These are phyloP conservation scores for Leucosticte australis DNA, from an alignment of 2,113 vertebrate genomes.

Conservation along the genomic window DNA sequence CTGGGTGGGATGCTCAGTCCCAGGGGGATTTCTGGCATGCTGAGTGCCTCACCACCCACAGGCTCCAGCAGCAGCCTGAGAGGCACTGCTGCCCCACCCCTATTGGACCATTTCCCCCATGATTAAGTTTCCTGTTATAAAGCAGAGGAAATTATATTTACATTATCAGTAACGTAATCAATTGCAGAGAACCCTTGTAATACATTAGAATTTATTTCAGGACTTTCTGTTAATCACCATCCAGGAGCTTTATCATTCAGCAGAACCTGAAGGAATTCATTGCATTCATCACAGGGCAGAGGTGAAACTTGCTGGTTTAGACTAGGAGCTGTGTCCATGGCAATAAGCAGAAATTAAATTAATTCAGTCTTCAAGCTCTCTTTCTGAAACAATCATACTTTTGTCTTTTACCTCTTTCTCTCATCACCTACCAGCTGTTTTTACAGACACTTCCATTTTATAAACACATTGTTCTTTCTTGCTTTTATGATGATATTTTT, in stretches of 20 bases:
- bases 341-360: neutral
- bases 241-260: neutral
- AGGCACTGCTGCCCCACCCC: neutral
- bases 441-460: neutral
- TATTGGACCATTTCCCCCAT: neutral
- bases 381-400: neutral
- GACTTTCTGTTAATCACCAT: neutral
- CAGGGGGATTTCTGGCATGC: neutral
- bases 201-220: conserved; percentile 13
- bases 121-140: conserved; percentile 23
- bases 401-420: neutral
- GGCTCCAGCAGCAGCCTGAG: neutral
- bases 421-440: neutral
- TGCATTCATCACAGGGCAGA: neutral
- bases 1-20: neutral
- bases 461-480: neutral
- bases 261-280: neutral
- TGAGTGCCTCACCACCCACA: neutral
- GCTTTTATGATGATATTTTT: neutral
- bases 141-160: conserved; percentile 36
- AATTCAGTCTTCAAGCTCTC: neutral
- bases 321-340: neutral
- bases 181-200: neutral
- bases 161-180: conserved; percentile 22
- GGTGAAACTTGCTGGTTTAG: neutral